These are phyloP conservation scores for Spodoptera litura DNA, from an alignment of 1,140 invertebrate genomes.

Conservation along the genomic window DNA sequence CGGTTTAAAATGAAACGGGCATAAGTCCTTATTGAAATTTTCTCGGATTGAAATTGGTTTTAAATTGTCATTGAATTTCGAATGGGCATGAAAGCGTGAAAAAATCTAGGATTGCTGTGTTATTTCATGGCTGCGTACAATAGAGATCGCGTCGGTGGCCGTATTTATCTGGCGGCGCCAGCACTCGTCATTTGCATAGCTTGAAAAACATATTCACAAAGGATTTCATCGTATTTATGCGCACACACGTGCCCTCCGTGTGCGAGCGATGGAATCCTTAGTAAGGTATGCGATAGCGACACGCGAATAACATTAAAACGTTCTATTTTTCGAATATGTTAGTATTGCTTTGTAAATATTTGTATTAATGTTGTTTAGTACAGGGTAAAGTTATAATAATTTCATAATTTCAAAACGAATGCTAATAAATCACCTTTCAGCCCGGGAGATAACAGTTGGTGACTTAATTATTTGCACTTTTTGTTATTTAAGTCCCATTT, in stretches of 20 bases:
- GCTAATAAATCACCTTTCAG: conserved; percentile 7
- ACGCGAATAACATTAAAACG: conserved; percentile 48
- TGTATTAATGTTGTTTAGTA: neutral
- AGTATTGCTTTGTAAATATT: conserved; percentile 5
- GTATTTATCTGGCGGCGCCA: conserved; percentile 51
- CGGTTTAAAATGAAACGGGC: conserved; percentile 24
- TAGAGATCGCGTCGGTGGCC: conserved; percentile 12
- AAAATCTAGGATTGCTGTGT: conserved; percentile 40
- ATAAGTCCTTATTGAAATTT: conserved; percentile 38
- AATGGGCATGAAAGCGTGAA: conserved; percentile 46
- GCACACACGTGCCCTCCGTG: conserved; percentile 58
- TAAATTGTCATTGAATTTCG: conserved; percentile 48
- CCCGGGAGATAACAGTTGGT: neutral
- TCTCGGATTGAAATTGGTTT: conserved; percentile 48
- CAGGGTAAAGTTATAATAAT: neutral
- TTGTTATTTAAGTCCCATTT: too few species aligned
- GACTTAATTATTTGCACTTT: conserved; percentile 18
- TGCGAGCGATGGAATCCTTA: conserved; percentile 62
- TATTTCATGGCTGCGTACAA: conserved; percentile 45
- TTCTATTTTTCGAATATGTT: conserved; percentile 31
- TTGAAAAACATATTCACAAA: conserved; percentile 66
- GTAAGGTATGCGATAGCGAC: conserved; percentile 53
- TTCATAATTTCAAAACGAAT: conserved; percentile 1
- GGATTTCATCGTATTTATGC: conserved; percentile 77
- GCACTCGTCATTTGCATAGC: conserved; percentile 55